Evolutionary conservation across 2,113 vertebrate genomes (phyloP), one percentile per base, ranked within the genome.

Genomic region (Tachuris rubrigastra): DNA sequence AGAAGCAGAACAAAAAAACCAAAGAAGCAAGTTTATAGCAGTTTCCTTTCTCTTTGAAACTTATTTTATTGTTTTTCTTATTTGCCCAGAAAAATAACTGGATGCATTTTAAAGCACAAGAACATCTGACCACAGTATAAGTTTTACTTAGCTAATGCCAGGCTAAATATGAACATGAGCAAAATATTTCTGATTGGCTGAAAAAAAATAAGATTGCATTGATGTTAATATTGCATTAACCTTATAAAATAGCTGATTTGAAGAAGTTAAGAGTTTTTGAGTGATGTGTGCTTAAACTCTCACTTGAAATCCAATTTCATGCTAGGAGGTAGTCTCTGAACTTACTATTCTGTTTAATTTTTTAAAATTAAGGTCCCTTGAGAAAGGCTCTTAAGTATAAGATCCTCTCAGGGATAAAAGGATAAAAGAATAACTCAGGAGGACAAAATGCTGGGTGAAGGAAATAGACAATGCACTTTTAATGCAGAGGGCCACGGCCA

Each of bases 221-320:
- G 92, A 95, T 90, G 92, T 59, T 97, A 89, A 95, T 83, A 35
- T 59, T 67, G 50, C 65, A 95, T 97, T 95, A 95, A 96, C 94
- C 95, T 97, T 97, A 97, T 93, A 90, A 97, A 96, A 95, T 44
- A 77, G 65, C 59, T 86, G 92, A 96, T 95, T 84, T 92, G 15
- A 27, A 31, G 50, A 95, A 92, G 55, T 86, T 69, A 88, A 42
- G 85, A 77, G 67, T 35, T 92, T 94, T 84, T 90, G 96, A 96
- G 60, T 74, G 68, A 96, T 95, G 95, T 74, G 30, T 81, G 44
- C 72, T 71, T 88, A 77, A 58, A 78, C 42, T 77, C 82, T 84
- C 27, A 93, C 68, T 93, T 77, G 83, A 95, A 96, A 95, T 86
- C 56, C 5, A 77, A 84, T 95, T 92, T 92, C 79, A 67, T 88